Evolutionary conservation across 2,113 vertebrate species (phyloP).

Genomic region (Myrmecobius fasciatus): DNA sequence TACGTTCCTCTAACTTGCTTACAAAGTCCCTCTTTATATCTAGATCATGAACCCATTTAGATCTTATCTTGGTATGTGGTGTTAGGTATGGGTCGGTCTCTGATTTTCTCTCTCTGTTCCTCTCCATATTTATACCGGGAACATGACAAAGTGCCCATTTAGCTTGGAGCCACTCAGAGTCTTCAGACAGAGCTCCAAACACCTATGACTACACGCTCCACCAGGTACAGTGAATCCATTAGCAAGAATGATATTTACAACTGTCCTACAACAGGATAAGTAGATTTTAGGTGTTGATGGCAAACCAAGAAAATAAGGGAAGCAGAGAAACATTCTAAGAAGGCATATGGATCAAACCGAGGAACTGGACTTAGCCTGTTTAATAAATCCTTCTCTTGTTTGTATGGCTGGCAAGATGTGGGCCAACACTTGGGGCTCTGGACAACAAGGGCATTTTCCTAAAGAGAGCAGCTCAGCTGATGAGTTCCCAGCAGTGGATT

Average conservation of each 20-base stretch:
- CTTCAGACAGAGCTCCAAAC: background rate
- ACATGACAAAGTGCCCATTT: conserved; percentile 18
- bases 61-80: too few species aligned
- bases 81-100: too few species aligned
- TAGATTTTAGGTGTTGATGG: background rate
- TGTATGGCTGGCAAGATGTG: background rate
- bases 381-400: background rate
- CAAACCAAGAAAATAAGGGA: background rate
- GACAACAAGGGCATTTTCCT: background rate
- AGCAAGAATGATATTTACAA: conserved; percentile 41
- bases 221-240: conserved; percentile 26
- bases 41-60: too few species aligned
- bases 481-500: background rate
- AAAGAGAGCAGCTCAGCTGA: background rate
- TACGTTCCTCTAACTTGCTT: too few species aligned
- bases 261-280: conserved; percentile 30
- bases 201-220: background rate
- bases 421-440: background rate
- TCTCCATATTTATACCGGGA: background rate
- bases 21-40: too few species aligned
- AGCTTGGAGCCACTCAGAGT: conserved; percentile 1
- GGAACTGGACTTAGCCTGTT: background rate
- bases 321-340: background rate
- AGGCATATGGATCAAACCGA: background rate
- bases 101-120: too few species aligned